Conservation (phyloP, 2,797 vertebrate genomes). For the Phrynocephalus vlangalii region DNA sequence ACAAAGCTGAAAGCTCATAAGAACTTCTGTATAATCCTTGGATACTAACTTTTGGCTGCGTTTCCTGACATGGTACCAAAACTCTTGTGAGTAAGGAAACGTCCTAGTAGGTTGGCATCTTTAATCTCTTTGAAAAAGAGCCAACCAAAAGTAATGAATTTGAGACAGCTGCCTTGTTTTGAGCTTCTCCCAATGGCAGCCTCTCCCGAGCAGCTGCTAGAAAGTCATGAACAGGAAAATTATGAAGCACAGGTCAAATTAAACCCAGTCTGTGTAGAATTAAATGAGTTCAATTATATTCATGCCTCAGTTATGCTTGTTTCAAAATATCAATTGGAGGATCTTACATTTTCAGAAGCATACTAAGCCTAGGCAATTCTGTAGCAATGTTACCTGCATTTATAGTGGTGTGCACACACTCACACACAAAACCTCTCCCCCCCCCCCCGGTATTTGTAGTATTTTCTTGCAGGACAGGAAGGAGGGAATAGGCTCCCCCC, state of each 20-base stretch:
- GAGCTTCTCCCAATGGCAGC: constrained; percentile 34
- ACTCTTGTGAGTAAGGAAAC: not conserved
- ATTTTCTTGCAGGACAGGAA: constrained; percentile 12
- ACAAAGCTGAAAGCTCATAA: not conserved
- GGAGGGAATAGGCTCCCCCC: not conserved
- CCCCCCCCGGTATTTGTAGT: not conserved
- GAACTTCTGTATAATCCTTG: not conserved
- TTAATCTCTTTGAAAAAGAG: rapidly evolving
- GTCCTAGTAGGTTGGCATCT: not conserved
- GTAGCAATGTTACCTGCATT: not conserved
- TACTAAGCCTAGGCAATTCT: constrained; percentile 5
- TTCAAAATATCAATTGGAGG: not conserved
- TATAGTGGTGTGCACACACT: too few species aligned
- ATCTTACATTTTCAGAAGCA: constrained; percentile 37
- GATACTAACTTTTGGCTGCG: not conserved
- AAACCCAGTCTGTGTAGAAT: constrained; percentile 1
- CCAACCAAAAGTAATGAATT: not conserved
- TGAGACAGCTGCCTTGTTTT: not conserved
- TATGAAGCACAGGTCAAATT: constrained; percentile 40
- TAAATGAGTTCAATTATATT: not conserved
- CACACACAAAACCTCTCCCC: too few species aligned
- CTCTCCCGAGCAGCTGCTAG: constrained; percentile 27
- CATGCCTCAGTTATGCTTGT: constrained; percentile 32
- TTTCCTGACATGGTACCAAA: not conserved
- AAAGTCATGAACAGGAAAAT: constrained; percentile 10